Conservation (phyloP, 2,888 invertebrate species). For the Drosophila phalerata region DNA sequence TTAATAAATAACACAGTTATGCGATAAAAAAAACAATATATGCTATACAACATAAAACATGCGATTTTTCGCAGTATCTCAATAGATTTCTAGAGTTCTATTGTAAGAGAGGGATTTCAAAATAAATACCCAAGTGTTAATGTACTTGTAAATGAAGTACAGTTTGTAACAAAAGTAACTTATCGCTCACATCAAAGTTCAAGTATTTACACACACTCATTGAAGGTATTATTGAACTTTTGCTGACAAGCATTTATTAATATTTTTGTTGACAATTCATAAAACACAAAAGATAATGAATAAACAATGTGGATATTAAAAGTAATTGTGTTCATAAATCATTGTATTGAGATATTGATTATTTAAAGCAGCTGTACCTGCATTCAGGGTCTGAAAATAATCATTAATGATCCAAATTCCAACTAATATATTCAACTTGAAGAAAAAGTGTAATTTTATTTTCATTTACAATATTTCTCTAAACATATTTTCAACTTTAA, state of each 20-base stretch:
- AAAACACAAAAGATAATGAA: conserved; percentile 38
- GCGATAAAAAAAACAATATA: conserved; percentile 1
- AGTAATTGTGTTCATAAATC: conserved; percentile 8
- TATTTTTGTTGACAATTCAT: conserved; percentile 27
- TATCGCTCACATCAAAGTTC: conserved; percentile 51
- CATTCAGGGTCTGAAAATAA: too few species aligned
- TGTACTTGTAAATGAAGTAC: conserved; percentile 35
- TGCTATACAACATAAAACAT: not conserved
- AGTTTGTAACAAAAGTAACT: conserved; percentile 49
- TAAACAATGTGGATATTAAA: conserved; percentile 45
- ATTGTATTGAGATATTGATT: not conserved
- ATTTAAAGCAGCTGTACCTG: conserved; percentile 10
- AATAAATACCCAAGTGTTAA: not conserved
- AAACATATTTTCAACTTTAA: too few species aligned
- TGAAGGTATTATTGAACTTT: conserved; percentile 23
- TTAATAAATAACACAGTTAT: conserved; percentile 24
- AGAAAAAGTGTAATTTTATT: too few species aligned
- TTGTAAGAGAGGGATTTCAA: not conserved
- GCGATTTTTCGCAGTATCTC: conserved; percentile 23
- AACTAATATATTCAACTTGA: too few species aligned
- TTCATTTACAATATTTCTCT: conserved; percentile 23
- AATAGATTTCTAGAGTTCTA: conserved; percentile 1
- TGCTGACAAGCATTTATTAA: conserved; percentile 25
- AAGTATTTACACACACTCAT: conserved; percentile 18
- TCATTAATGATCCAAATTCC: too few species aligned